A percentile compares a stretch with the other conserved stretches of the same genome.
Conservation (phyloP, 2,888 invertebrate species). For the Trilocha varians region DNA sequence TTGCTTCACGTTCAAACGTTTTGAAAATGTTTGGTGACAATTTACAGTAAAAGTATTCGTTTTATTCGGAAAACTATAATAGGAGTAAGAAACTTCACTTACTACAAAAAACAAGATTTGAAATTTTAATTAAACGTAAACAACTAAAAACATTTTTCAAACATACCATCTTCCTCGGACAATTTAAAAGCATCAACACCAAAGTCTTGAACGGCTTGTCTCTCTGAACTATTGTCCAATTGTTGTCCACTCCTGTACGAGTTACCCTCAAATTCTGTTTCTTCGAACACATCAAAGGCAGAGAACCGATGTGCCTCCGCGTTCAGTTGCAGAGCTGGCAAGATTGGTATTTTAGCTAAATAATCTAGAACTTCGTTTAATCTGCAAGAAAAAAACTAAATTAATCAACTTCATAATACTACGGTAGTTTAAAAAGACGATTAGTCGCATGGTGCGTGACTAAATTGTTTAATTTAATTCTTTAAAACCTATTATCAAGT, state of each 20-base stretch:
- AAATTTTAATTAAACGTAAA: neutral
- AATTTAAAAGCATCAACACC: constrained; percentile 62
- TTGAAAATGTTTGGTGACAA: too few species aligned
- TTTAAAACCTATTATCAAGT: too few species aligned
- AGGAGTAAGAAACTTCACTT: too few species aligned
- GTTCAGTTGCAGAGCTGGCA: constrained; percentile 80
- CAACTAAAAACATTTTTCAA: neutral
- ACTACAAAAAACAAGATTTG: neutral
- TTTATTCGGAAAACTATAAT: too few species aligned
- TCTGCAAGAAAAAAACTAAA: too few species aligned
- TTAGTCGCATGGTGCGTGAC: too few species aligned
- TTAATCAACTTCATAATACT: too few species aligned
- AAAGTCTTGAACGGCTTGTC: constrained; percentile 47
- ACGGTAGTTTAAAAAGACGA: too few species aligned
- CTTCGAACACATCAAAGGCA: constrained; percentile 75
- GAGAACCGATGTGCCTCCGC: constrained; percentile 76
- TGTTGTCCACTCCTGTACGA: constrained; percentile 49
- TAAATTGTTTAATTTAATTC: too few species aligned
- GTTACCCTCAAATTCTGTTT: constrained; percentile 60
- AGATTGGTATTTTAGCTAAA: constrained; percentile 86
- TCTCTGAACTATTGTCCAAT: constrained; percentile 51
- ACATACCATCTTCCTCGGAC: constrained; percentile 64
- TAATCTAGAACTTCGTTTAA: constrained; percentile 83
- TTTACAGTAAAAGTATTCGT: too few species aligned
- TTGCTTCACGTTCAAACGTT: too few species aligned